Conservation (phyloP, 2,888 invertebrate genomes). For the Abrostola triplasia region DNA sequence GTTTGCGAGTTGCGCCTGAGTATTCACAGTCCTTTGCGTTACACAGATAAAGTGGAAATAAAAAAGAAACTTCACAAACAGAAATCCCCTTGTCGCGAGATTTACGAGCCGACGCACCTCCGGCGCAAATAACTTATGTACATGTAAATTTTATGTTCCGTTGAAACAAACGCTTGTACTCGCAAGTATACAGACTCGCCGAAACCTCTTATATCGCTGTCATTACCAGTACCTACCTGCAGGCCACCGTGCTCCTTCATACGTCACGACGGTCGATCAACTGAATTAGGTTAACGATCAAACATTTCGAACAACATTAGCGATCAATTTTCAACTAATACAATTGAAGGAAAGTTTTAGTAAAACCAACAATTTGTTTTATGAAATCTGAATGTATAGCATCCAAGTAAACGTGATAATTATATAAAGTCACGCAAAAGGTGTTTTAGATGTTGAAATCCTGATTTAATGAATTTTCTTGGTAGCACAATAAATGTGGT, state of each 20-base stretch:
- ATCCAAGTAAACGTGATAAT: slow-evolving; percentile 81
- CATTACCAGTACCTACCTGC: slow-evolving; percentile 37
- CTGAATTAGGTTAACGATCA: slow-evolving; percentile 75
- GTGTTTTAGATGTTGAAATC: slow-evolving; percentile 68
- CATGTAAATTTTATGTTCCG: slow-evolving; percentile 84
- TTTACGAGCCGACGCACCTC: slow-evolving; percentile 86
- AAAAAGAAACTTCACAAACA: slow-evolving; percentile 88
- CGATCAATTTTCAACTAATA: slow-evolving; percentile 84
- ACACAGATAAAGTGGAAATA: slow-evolving; percentile 87
- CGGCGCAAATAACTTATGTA: slow-evolving; percentile 81
- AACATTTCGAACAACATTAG: slow-evolving; percentile 81
- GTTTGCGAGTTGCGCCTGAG: slow-evolving; percentile 84
- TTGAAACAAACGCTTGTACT: slow-evolving; percentile 69
- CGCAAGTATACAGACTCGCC: slow-evolving; percentile 43
- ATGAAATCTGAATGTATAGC: slow-evolving; percentile 81
- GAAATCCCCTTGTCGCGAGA: slow-evolving; percentile 87
- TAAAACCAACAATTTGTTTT: slow-evolving; percentile 85
- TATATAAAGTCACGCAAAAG: slow-evolving; percentile 83
- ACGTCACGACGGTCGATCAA: slow-evolving; percentile 36
- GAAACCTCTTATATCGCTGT: slow-evolving; percentile 39
- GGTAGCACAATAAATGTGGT: slow-evolving; percentile 50
- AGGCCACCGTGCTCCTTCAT: slow-evolving; percentile 11
- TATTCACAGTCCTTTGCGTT: slow-evolving; percentile 84
- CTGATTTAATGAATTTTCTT: slow-evolving; percentile 60
- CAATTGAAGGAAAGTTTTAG: slow-evolving; percentile 82